phyloP scores from a whole-genome alignment of 1,140 invertebrate genomes.

The Drosophila kepulauana region DNA sequence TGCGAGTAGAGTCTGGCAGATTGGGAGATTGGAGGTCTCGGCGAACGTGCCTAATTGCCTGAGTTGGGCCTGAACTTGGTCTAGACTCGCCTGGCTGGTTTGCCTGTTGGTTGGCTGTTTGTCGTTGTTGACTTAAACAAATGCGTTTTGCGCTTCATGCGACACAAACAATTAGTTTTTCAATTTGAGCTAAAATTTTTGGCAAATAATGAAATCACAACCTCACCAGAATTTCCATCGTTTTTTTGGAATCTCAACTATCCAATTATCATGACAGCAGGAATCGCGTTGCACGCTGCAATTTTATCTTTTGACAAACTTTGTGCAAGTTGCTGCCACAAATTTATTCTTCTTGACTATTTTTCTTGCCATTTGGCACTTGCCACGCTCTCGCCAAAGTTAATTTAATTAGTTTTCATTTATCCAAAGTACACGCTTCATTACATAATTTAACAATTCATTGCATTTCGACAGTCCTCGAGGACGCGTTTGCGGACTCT shows the following conservation, averaged over 20 bases:
- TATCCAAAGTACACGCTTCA: slow-evolving; percentile 77
- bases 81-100: slow-evolving; percentile 19
- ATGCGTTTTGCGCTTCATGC: slow-evolving; percentile 33
- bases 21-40: not conserved
- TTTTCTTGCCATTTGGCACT: slow-evolving; percentile 20
- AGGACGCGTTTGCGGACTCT: not conserved
- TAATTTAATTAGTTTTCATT: slow-evolving; percentile 78
- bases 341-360: not conserved
- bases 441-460: slow-evolving; percentile 79
- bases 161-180: slow-evolving; percentile 72
- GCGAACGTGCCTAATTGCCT: slow-evolving; percentile 69
- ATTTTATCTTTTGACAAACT: slow-evolving; percentile 39
- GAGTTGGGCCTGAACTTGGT: slow-evolving; percentile 31
- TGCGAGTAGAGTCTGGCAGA: too few relatives aligned
- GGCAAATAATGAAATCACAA: slow-evolving; percentile 61
- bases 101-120: not conserved
- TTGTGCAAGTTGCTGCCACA: slow-evolving; percentile 47
- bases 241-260: slow-evolving; percentile 12
- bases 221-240: not conserved
- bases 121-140: slow-evolving; percentile 55
- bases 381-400: slow-evolving; percentile 38
- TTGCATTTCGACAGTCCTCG: slow-evolving; percentile 60
- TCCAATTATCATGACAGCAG: slow-evolving; percentile 28
- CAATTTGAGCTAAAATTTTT: slow-evolving; percentile 70
- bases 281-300: slow-evolving; percentile 6